Base-by-base conservation (phyloP, 2,888 invertebrate genomes). In the Drosophila austrosaltans region DNA sequence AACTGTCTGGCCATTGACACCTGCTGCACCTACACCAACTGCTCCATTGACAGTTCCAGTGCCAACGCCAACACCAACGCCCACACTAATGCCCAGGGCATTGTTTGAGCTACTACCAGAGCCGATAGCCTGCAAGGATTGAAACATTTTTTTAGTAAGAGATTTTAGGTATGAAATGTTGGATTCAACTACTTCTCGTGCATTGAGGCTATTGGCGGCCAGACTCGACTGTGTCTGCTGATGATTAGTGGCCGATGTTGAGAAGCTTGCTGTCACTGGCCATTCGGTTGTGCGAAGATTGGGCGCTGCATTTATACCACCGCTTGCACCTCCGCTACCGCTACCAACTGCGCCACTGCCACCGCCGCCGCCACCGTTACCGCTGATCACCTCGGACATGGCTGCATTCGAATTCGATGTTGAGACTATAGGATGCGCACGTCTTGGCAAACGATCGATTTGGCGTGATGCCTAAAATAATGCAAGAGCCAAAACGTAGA, bases 401-500 rank as follows among this genome's bases (percentile, higher is more conserved):
- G 93, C 90, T 73, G 94, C 94, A 87, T 94, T 93, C 74, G 93
- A 93, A 87, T 94, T 94, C 90, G 94, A 92, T 91, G 95, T 93
- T 91, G 93, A 93, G 90, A 93, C 93, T 83, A 94, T 94, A 72
- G 94, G 94, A 90, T 96, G 96, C 64, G 95, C 95, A 86, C 98
- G 95, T 85, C 97, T 95, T 82, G 98, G 98, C 92, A 97, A 94
- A 76, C 98, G 94, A 93, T 98, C 98, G 90, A 98, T 93, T 93
- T 97, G 97, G 79, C 98, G 95, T 76, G 96, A 96, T 90, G 96
- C 96, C 95, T 96, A 93, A 77, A 89, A 83, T 82, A 78, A 76
- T 73, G 68, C 75, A 81, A 78, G 64, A 74, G 65, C 48, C 61
- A 68, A 73, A 53, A 58, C 54, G 69, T 72, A 60, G 66, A 69